Percentiles rank a stretch among this genome's conserved stretches.
Conservation (phyloP, 2,113 vertebrate species). For the Ophthalmolycus amberensis region DNA sequence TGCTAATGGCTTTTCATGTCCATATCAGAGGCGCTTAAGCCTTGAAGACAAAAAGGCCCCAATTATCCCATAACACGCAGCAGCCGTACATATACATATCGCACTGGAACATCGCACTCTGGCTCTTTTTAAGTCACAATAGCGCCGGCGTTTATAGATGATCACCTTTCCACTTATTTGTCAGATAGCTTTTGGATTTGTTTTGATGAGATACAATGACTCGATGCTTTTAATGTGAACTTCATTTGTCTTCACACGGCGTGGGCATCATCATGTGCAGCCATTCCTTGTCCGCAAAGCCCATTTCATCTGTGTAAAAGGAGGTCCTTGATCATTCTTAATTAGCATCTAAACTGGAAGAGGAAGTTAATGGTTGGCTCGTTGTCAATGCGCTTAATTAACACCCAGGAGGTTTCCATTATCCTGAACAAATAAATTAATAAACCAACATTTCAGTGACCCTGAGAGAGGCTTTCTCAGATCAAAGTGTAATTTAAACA, state of each 20-base stretch:
- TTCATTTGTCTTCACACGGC: background rate
- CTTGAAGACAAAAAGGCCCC: constrained; percentile 67
- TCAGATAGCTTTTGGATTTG: constrained; percentile 11
- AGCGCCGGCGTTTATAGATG: background rate
- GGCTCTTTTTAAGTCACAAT: constrained; percentile 15
- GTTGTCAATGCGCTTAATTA: constrained; percentile 90
- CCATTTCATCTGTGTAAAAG: constrained; percentile 42
- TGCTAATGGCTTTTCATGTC: constrained; percentile 77
- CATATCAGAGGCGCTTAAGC: constrained; percentile 72
- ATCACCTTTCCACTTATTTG: background rate
- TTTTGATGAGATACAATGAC: constrained; percentile 37
- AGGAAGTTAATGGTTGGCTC: constrained; percentile 86
- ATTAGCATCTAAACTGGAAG: constrained; percentile 73
- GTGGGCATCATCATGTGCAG: background rate
- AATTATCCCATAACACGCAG: constrained; percentile 69
- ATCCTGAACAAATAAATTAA: constrained; percentile 85
- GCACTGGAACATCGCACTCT: background rate
- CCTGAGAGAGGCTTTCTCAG: constrained; percentile 77
- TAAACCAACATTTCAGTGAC: constrained; percentile 80
- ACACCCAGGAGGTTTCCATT: constrained; percentile 88
- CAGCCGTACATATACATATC: constrained; percentile 31
- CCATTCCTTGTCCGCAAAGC: constrained; percentile 21
- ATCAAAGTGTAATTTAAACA: constrained; percentile 81
- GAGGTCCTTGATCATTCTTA: constrained; percentile 70
- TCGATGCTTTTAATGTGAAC: background rate